Evolutionary conservation across 1,140 invertebrate species (phyloP), one percentile per base, ranked within the genome.

Genomic region (Trinorchestia longiramus): DNA sequence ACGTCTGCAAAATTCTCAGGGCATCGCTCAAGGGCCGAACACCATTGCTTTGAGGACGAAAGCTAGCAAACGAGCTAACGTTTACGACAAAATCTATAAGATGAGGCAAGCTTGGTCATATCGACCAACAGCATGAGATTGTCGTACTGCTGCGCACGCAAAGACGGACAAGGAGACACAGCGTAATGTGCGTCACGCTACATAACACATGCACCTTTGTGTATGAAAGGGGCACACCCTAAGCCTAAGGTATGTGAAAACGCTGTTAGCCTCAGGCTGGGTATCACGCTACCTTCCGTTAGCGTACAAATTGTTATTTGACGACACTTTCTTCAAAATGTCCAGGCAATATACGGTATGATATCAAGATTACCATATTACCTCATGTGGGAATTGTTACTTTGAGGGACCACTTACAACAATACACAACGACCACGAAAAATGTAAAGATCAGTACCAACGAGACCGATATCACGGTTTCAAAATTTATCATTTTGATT

Each of bases 71-170:
- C 88, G 88, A 91, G 88, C 88, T 43, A 91, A 91, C 88, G 88
- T 91, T 91, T 91, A 43, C 43, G 88, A 44, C 28, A 91, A 91
- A 91, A 91, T 91, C 88, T 28, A 91, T 91, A 91, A 42, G 88
- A 91, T 91, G 88, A 44, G 43, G 88, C 88, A 91, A 91, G 43
- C 41, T 91, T 43, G 41, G 41, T 42, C 88, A 91, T 91, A 91
- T 91, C 88, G 88, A 91, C 88, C 88, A 44, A 91, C 28, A 91
- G 88, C 88, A 42, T 36, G 28, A 91, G 88, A 91, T 91, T 42
- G 41, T 43, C 15, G 43, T 43, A 91, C 88, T 91, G 19, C 28
- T 43, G 88, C 43, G 62, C 88, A 91, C 88, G 88, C 88, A 11
- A 91, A 43, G 88, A 42, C 11, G 88, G 43, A 91, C 41, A 91